Conservation (phyloP, 2,113 vertebrate species). For the Falco punctatus region DNA sequence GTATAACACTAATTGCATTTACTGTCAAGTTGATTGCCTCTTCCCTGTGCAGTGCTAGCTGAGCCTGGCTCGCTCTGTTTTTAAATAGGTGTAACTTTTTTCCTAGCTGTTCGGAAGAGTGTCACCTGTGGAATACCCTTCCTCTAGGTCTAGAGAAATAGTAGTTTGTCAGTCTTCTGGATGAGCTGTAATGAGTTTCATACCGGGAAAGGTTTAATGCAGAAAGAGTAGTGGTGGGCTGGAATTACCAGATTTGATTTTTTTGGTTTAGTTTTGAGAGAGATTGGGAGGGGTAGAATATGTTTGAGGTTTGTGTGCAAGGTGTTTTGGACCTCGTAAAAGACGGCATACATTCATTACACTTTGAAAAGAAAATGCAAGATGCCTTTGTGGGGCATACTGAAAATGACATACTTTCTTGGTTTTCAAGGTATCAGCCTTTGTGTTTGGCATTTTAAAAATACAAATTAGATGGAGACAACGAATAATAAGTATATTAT, state of each 20-base stretch:
- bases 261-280: background rate
- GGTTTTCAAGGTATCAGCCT: background rate
- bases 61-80: background rate
- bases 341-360: background rate
- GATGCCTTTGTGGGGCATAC: background rate
- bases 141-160: background rate
- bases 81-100: background rate
- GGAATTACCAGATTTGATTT: background rate
- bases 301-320: background rate
- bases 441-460: background rate
- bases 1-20: conserved; percentile 38
- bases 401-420: background rate
- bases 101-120: background rate
- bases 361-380: background rate
- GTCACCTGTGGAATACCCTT: background rate
- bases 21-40: conserved; percentile 43
- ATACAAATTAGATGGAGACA: background rate
- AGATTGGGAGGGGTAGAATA: background rate
- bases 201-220: background rate
- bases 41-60: background rate
- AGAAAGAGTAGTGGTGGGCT: background rate
- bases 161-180: background rate
- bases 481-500: background rate
- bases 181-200: background rate
- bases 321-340: background rate